Evolutionary conservation across 2,888 invertebrate genomes (phyloP).

Genomic region (Caenorhabditis uteleia): DNA sequence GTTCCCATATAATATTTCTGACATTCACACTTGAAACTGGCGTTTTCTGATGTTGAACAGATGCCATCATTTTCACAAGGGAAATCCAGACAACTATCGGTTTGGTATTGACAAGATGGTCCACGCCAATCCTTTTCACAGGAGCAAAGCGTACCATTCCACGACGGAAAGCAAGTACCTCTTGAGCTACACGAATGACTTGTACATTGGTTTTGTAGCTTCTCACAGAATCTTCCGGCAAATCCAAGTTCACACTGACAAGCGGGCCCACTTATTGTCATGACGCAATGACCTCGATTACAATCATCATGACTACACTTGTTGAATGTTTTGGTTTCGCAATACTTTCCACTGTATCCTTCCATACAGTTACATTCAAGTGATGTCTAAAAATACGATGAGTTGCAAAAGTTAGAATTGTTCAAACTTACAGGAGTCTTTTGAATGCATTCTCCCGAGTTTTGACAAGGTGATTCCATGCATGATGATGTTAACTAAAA

Average conservation of each 20-base stretch:
- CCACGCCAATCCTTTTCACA: constrained; percentile 46
- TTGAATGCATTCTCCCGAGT: constrained; percentile 31
- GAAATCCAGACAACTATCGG: constrained; percentile 39
- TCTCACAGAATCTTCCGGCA: constrained; percentile 51
- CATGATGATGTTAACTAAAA: no score
- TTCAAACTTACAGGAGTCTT: constrained; percentile 8
- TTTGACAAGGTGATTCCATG: constrained; percentile 37
- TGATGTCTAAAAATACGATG: constrained; percentile 9
- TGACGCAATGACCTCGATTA: constrained; percentile 30
- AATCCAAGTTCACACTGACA: constrained; percentile 45
- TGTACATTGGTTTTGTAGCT: constrained; percentile 46
- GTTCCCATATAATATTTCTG: constrained; percentile 56
- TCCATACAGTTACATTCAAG: constrained; percentile 45
- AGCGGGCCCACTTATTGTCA: constrained; percentile 32
- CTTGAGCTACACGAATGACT: constrained; percentile 39
- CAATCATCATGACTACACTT: constrained; percentile 36
- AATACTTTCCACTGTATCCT: constrained; percentile 45
- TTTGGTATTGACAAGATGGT: constrained; percentile 27
- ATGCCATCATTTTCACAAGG: constrained; percentile 87
- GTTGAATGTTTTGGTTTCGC: constrained; percentile 32
- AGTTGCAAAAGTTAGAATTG: not conserved
- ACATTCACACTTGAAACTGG: constrained; percentile 50
- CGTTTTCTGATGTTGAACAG: constrained; percentile 73
- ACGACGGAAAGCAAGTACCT: constrained; percentile 41
- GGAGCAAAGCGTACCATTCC: constrained; percentile 49